Base-by-base conservation (phyloP, 2,888 invertebrate genomes). In the Blastobasis lacticolella region DNA sequence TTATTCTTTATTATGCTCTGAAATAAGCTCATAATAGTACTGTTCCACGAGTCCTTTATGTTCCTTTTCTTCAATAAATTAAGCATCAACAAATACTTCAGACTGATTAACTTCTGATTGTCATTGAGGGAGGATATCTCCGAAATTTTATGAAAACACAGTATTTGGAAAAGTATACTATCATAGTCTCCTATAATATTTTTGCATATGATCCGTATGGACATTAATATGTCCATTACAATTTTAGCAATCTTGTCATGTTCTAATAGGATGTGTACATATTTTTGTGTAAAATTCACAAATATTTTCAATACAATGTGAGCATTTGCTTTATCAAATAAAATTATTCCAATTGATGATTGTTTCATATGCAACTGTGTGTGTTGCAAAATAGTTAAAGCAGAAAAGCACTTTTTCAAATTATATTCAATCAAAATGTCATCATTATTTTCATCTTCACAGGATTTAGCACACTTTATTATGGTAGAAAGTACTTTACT, bases 21-120 rank as follows among this genome's bases (percentile, higher is more conserved):
- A 9, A 72, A 52, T 38, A 82, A 53, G 49, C 56, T 50, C 7
- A 61, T 55, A 10, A 75, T 67, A 6, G 67, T 57, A 55, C 55
- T 69, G n/a, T 60, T 63, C 74, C 77, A 80, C 42, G 50, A 56
- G 48, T 75, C 75, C 64, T 60, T 69, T 9, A 64, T 44, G 56
- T 67, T 69, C 1, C 49, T 54, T 52, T 67, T 73, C 38, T 75
- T 48, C 46, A 78, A 43, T 45, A 72, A 43, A 57, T 68, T 73
- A 49, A 60, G 56, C 6, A 72, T 43, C 53, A 82, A 49, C 23
- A 79, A 55, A 59, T 80, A 77, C 55, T 76, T 75, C 5, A 85
- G 51, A 45, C 80, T 64, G 8, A 67, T 38, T 10, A 60, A 42
- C 59, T 71, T 79, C 38, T 63, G 54, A 36, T 52, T 49, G 10